phyloP scores from a whole-genome alignment of 2,113 vertebrate species.

The Tyrannus savana region DNA sequence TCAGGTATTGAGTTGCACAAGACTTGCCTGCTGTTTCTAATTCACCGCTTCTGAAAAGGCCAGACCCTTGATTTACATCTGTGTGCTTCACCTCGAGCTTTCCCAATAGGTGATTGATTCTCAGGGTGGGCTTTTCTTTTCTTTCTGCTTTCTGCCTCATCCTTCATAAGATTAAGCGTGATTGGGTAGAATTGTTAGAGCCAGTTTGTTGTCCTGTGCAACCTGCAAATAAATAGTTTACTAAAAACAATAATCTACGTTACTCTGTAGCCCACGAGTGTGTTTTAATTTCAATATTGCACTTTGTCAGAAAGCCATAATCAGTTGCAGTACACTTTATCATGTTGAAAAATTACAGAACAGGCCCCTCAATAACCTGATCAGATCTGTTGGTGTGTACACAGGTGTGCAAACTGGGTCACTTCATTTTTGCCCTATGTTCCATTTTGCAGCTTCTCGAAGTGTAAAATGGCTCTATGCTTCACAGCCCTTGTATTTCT shows the following conservation, averaged over 20 bases:
- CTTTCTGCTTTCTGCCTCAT: not conserved
- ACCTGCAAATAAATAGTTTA: not conserved
- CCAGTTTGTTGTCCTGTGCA: not conserved
- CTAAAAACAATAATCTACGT: not conserved
- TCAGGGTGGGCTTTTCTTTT: not conserved
- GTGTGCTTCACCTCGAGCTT: not conserved
- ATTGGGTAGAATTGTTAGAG: not conserved
- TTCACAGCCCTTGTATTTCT: not conserved
- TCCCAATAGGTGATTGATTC: not conserved
- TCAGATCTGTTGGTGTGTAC: fast-evolving
- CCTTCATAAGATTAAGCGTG: not conserved
- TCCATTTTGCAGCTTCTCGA: not conserved
- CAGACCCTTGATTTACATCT: not conserved
- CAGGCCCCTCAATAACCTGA: not conserved
- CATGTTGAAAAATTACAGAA: not conserved
- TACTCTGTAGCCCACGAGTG: not conserved
- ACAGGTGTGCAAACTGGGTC: not conserved
- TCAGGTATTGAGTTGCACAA: slow-evolving; percentile 18
- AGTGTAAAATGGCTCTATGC: not conserved
- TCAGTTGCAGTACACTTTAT: not conserved
- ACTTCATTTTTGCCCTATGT: not conserved
- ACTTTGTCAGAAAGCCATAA: not conserved
- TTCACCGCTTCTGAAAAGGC: not conserved
- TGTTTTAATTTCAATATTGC: not conserved
- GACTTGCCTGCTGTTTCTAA: not conserved